Evolutionary conservation across 2,113 vertebrate species (phyloP), one percentile per base, ranked within the genome.

Genomic region (Thamnophis sirtalis): DNA sequence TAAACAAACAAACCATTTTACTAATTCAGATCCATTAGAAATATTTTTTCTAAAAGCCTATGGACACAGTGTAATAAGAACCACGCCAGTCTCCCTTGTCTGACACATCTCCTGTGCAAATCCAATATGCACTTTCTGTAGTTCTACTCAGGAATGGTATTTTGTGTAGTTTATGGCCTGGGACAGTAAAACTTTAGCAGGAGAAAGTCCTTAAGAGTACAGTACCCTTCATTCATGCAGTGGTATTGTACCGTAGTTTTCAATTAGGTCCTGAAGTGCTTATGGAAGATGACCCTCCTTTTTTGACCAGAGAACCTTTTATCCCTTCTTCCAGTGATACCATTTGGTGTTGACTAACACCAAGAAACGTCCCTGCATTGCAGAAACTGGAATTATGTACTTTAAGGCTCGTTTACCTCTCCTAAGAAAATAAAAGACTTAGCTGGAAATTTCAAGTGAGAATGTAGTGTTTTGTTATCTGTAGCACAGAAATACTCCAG

Each of bases 361-460:
- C 15, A 9, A 6, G 26, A 84, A 58, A 56, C 51, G 11, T 22
- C 21, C 9, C 11, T 38, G 26, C 4, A 26, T 33, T 22, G 84
- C 2, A 84, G 43, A 84, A 58, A 11, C 3, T 92, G 43, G 73
- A 86, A 89, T 11, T 38, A 38, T n/a, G 13, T 8, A 43, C 56
- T 56, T 88, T 56, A 89, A 89, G 84, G 43, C 28, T 89, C 11
- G 3, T 43, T 89, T 50, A 15, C 2, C 22, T 22, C 26, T 92
- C 53, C 58, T 51, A 58, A 89, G 43, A 89, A 92, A 92, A 58
- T 50, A n/a, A 84, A 88, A 26, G 33, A 68, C 86, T 92, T 54
- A 51, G 87, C 54, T 85, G 54, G 87, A 92, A 60, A 89, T 80
- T 54, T 91, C 91, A 92, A 54, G 89, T 33, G 87, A 89, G 63